Base-by-base conservation (phyloP, 2,888 invertebrate species). In the Seladonia tumulorum region DNA sequence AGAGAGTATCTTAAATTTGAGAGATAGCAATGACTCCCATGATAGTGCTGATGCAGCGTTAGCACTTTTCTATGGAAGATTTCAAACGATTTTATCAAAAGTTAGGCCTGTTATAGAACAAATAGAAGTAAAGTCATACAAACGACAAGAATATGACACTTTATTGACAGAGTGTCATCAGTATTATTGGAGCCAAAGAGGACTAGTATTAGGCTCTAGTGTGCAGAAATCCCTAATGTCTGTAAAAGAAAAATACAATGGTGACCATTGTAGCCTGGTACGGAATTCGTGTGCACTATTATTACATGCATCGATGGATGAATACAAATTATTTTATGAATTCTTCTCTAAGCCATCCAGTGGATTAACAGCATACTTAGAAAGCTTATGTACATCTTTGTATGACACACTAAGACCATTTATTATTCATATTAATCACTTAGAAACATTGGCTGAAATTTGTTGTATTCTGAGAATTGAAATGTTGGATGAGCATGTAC, bases 371-470 rank as follows among this genome's bases (percentile, higher is more conserved):
- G 96, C 97, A 7, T 99, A 98, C 95, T 95, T 99, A 76, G 98
- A 98, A 91, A 97, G 97, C 0, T 95, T 99, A 0, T 99, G 99
- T 94, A 97, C 97, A 76, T 97, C 97, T 57, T 95, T 99, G 53
- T 99, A 99, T 94, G 99, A 99, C 94, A 97, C 97, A 8, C 96
- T 99, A 88, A 96, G 99, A 2, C 99, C 99, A 0, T 97, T 98
- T 91, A 97, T 99, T 81, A 99, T 99, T 87, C 98, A 99, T 95
- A 98, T 99, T 86, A 99, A 99, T 94, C 99, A 99, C 95, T 96
- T 99, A 93, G 99, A 99, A 96, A 99, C 99, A 0, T 96, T 99
- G 42, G 98, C 99, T 0, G 99, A 99, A 95, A 97, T 99, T 76
- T 99, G 99, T 94, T 98, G 98, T 68, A 99, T 99, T 90, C 95